A percentile compares a stretch with the other conserved stretches of the same genome.
Conservation (phyloP, 2,113 vertebrate species). For the Onychostoma macrolepis region DNA sequence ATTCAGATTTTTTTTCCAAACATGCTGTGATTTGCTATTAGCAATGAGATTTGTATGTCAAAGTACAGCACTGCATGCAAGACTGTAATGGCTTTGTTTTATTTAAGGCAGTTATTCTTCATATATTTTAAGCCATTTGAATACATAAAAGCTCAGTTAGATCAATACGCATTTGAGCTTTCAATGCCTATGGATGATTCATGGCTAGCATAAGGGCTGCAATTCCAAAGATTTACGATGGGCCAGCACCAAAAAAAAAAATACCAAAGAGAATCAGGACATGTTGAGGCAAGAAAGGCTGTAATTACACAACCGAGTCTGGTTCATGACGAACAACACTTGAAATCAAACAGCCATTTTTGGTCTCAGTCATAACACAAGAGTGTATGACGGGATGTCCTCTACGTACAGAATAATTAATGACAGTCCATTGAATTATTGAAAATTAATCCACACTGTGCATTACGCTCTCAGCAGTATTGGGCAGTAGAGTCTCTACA, state of each 20-base stretch:
- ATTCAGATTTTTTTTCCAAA: neutral
- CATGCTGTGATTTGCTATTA: neutral
- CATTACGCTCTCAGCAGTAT: neutral
- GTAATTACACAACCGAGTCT: constrained; percentile 7
- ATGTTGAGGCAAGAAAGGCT: constrained; percentile 31
- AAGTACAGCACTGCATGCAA: neutral
- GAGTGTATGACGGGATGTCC: neutral
- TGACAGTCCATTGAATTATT: constrained; percentile 11
- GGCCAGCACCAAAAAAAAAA: constrained; percentile 4
- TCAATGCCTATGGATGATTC: neutral
- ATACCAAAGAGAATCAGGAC: constrained; percentile 33
- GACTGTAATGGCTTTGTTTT: neutral
- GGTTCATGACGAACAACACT: constrained; percentile 18
- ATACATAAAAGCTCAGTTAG: neutral
- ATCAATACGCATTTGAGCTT: constrained; percentile 11
- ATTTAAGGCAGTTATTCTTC: neutral
- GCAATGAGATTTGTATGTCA: neutral
- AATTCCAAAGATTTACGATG: neutral
- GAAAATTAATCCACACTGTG: neutral
- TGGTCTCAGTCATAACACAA: neutral
- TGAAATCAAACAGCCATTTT: neutral
- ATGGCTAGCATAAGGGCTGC: neutral
- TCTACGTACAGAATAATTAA: neutral
- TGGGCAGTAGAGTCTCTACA: neutral
- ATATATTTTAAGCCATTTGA: neutral